Evolutionary conservation across 2,113 vertebrate species (phyloP).

Genomic region (Plestiodon gilberti): DNA sequence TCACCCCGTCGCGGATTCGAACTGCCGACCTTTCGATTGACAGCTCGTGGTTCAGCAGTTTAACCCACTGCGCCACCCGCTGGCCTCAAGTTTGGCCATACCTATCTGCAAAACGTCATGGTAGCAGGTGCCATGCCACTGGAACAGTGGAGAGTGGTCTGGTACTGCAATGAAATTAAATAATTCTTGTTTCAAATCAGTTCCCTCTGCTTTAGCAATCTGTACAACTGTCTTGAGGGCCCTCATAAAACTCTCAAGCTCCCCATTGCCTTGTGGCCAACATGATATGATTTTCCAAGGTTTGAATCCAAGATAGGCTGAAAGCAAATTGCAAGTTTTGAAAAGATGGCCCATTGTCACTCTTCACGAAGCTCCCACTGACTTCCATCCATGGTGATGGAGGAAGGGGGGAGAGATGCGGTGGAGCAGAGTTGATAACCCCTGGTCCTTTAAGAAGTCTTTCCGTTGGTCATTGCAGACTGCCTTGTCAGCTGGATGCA

Average conservation of each 20-base stretch:
- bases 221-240: background rate
- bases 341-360: background rate
- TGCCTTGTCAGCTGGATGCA: too few relatives aligned
- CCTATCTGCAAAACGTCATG: background rate
- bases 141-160: background rate
- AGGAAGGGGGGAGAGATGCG: too few relatives aligned
- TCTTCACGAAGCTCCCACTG: background rate
- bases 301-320: background rate
- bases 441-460: too few relatives aligned
- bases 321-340: background rate
- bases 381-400: background rate
- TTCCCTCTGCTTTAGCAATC: background rate
- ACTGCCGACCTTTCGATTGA: too few relatives aligned
- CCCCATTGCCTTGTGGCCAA: background rate
- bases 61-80: too few relatives aligned
- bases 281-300: background rate
- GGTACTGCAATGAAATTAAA: background rate
- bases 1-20: too few relatives aligned
- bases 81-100: too few relatives aligned
- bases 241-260: background rate
- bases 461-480: too few relatives aligned
- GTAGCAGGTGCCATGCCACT: background rate
- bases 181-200: background rate
- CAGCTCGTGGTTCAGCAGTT: too few relatives aligned
- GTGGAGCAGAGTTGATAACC: too few relatives aligned